phyloP scores from a whole-genome alignment of 2,797 vertebrate genomes.

The Clarias pachynema region DNA sequence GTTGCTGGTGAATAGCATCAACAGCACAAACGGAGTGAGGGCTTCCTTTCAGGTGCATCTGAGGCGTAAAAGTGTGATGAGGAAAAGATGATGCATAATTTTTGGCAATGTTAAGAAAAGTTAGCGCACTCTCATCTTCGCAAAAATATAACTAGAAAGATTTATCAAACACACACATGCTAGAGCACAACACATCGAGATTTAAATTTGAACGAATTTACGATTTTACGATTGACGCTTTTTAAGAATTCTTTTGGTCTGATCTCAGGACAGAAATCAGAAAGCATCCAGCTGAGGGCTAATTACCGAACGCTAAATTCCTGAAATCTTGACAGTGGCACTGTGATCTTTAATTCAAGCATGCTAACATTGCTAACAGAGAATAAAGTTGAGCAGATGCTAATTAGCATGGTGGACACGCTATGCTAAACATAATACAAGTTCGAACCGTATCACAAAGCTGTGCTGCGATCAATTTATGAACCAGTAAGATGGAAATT shows the following conservation, averaged over 20 bases:
- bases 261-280: background rate
- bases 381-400: background rate
- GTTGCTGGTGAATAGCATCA: background rate
- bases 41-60: background rate
- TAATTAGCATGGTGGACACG: background rate
- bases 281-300: background rate
- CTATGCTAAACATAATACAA: background rate
- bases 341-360: background rate
- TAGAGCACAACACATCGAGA: background rate
- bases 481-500: background rate
- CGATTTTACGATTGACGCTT: no score
- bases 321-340: background rate
- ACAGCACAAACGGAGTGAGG: background rate
- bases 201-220: background rate
- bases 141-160: constrained; percentile 49
- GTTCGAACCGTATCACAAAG: background rate
- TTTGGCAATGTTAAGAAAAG: constrained; percentile 24
- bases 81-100: background rate
- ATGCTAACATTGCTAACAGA: constrained; percentile 8
- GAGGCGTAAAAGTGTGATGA: constrained; percentile 1
- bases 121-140: constrained; percentile 2
- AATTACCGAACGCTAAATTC: background rate
- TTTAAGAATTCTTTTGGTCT: background rate
- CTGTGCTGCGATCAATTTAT: background rate
- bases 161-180: background rate